These are phyloP conservation scores for Tachypleus tridentatus DNA, from an alignment of 1,140 invertebrate genomes.

Conservation along the genomic window DNA sequence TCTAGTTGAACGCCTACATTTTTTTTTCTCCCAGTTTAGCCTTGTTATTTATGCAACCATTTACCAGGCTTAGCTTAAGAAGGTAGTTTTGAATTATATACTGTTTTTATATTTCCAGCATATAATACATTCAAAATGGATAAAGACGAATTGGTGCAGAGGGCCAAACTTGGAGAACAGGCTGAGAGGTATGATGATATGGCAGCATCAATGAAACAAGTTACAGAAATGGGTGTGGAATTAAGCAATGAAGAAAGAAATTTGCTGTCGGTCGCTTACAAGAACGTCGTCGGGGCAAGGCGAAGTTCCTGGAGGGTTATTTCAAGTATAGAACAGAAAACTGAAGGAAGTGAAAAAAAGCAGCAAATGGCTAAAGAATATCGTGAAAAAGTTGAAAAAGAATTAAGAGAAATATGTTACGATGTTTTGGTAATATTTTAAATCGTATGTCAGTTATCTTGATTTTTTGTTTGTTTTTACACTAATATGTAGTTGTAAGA, in stretches of 20 bases:
- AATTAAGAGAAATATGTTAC: slow-evolving; percentile 94
- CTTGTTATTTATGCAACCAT: no score
- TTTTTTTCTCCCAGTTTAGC: no score
- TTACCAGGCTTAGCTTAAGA: no score
- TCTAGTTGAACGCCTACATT: no score
- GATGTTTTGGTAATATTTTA: slow-evolving; percentile 73
- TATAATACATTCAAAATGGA: slow-evolving; percentile 37
- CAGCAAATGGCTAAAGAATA: slow-evolving; percentile 98
- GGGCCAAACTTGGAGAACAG: slow-evolving; percentile 98
- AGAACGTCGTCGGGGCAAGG: slow-evolving; percentile 96
- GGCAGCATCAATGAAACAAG: slow-evolving; percentile 87
- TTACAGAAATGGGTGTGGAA: slow-evolving; percentile 84
- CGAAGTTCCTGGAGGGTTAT: slow-evolving; percentile 97
- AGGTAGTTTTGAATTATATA: no score
- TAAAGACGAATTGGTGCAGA: slow-evolving; percentile 97
- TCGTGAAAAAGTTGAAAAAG: slow-evolving; percentile 95
- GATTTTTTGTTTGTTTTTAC: no score
- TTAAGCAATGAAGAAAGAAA: slow-evolving; percentile 96
- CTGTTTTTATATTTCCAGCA: no score
- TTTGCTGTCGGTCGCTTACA: slow-evolving; percentile 95
- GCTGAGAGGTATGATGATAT: slow-evolving; percentile 69
- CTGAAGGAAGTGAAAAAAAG: slow-evolving; percentile 86
- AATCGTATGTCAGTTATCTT: no score
- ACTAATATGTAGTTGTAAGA: no score
- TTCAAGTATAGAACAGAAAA: slow-evolving; percentile 97